A percentile compares a stretch with the other conserved stretches of the same genome.
These are phyloP conservation scores for Lochmaea crataegi DNA, from an alignment of 2,888 invertebrate species.

Conservation along the genomic window DNA sequence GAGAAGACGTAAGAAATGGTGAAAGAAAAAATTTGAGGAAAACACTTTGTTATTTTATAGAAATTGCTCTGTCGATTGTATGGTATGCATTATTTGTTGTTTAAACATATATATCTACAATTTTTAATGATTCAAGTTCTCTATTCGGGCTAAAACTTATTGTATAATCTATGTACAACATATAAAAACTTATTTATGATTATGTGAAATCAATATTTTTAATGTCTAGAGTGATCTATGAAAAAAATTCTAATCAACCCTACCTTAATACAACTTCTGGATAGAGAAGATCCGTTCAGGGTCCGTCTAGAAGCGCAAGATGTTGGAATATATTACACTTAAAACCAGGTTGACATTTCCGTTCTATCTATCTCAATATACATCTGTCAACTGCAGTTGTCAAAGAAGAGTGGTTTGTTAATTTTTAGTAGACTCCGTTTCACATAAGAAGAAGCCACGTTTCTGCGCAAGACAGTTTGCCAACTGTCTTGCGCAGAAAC, in stretches of 20 bases:
- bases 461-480: no score
- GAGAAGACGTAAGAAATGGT: no score
- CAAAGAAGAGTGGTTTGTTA: no score
- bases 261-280: background rate
- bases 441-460: no score
- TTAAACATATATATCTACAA: conserved; percentile 3
- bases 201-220: background rate
- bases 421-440: no score
- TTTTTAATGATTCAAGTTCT: conserved; percentile 7
- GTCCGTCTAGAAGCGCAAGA: no score
- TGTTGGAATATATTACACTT: no score
- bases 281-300: no score
- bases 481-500: no score
- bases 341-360: no score
- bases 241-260: background rate
- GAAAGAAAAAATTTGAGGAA: background rate
- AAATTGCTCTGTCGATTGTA: background rate
- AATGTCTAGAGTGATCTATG: background rate
- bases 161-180: conserved; percentile 1
- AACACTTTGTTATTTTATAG: background rate
- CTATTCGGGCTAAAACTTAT: conserved; percentile 1
- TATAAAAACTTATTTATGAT: background rate
- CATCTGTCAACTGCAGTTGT: no score
- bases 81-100: background rate
- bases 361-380: no score